These are phyloP conservation scores for Acheta domesticus DNA, from an alignment of 2,888 invertebrate species.

Conservation along the genomic window DNA sequence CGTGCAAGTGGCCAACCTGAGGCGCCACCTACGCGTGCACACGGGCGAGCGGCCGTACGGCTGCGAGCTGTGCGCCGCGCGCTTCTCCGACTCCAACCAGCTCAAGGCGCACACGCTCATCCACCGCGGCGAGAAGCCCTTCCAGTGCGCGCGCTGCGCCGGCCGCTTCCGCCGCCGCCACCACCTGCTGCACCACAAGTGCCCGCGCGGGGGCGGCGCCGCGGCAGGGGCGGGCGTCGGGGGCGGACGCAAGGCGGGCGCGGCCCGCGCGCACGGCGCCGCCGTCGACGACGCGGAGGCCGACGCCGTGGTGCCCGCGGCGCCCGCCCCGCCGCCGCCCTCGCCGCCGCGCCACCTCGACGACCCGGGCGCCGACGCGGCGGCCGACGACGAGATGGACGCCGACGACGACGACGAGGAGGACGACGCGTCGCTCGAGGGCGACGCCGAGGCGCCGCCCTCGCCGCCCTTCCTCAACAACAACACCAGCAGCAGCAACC, in stretches of 20 bases:
- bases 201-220: constrained; percentile 52
- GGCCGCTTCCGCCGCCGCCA: constrained; percentile 80
- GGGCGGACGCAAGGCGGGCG: constrained; percentile 39
- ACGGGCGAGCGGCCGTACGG: constrained; percentile 89
- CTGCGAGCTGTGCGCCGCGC: constrained; percentile 79
- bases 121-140: constrained; percentile 88
- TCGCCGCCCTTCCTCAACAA: constrained; percentile 41
- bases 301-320: constrained; percentile 42
- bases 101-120: constrained; percentile 84
- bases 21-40: constrained; percentile 84
- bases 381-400: constrained; percentile 37
- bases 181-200: constrained; percentile 82
- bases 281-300: constrained; percentile 36
- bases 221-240: constrained; percentile 44
- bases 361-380: constrained; percentile 36
- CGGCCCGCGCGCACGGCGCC: constrained; percentile 40
- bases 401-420: constrained; percentile 38
- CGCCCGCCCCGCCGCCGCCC: constrained; percentile 42
- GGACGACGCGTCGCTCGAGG: constrained; percentile 37
- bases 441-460: constrained; percentile 43
- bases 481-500: constrained; percentile 37
- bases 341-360: constrained; percentile 34
- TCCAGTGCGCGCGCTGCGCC: constrained; percentile 74
- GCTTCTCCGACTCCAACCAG: constrained; percentile 89
- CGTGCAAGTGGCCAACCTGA: constrained; percentile 87